A percentile compares a stretch with the other conserved stretches of the same genome.
phyloP scores from a whole-genome alignment of 2,113 vertebrate genomes.

The Tychaedon coryphoeus region DNA sequence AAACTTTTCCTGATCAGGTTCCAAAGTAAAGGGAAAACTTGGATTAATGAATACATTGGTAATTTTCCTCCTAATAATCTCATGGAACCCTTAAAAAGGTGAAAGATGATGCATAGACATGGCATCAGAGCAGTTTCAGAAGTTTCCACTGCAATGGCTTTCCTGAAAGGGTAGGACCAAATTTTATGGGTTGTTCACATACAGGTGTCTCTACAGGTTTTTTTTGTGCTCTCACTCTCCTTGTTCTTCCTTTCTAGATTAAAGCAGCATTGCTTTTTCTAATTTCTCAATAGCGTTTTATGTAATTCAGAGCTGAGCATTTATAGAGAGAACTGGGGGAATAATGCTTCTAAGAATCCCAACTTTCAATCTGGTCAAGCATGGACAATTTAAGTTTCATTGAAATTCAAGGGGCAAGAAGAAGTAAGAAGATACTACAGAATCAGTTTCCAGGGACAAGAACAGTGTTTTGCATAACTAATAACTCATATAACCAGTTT shows the following conservation, averaged over 20 bases:
- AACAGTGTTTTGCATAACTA: not conserved
- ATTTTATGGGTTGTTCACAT: not conserved
- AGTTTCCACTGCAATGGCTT: not conserved
- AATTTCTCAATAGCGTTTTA: not conserved
- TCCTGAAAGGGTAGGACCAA: not conserved
- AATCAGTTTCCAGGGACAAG: not conserved
- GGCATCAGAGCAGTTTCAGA: not conserved
- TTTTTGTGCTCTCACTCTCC: not conserved
- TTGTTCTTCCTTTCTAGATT: not conserved
- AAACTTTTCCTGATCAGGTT: not conserved
- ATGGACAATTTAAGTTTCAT: not conserved
- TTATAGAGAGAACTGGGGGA: not conserved
- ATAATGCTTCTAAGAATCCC: not conserved
- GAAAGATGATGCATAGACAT: not conserved
- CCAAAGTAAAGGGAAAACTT: not conserved
- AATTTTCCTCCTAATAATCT: not conserved
- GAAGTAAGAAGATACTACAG: not conserved
- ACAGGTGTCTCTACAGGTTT: not conserved
- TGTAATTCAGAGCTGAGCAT: not conserved
- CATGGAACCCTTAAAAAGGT: not conserved
- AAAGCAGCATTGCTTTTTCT: not conserved
- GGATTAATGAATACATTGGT: not conserved
- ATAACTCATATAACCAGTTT: not conserved
- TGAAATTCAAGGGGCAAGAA: not conserved
- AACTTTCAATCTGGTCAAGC: not conserved